Evolutionary conservation across 2,888 invertebrate species (phyloP).

Genomic region (Cynaeus angustus): DNA sequence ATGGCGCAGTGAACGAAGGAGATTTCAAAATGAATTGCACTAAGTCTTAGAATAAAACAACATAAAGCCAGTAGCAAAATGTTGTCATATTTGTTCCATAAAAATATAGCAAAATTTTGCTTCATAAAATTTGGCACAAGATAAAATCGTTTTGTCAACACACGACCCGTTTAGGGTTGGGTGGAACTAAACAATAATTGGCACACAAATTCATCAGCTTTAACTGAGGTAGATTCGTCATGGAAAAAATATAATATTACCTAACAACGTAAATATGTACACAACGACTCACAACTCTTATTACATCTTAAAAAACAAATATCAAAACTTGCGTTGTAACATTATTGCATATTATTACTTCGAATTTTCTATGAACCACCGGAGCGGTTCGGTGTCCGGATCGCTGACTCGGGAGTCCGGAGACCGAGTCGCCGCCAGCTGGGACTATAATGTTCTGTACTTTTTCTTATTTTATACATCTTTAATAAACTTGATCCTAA

Average conservation of each 20-base stretch:
- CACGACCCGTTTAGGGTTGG: slow-evolving; percentile 33
- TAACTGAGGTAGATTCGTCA: slow-evolving; percentile 72
- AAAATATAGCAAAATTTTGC: slow-evolving; percentile 50
- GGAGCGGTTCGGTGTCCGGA: slow-evolving; percentile 17
- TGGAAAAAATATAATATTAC: slow-evolving; percentile 66
- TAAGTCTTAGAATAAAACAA: slow-evolving; percentile 54
- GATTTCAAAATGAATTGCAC: slow-evolving; percentile 50
- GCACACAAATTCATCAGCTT: slow-evolving; percentile 62
- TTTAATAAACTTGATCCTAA: slow-evolving; percentile 65
- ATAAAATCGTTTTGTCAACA: slow-evolving; percentile 42
- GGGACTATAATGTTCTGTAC: slow-evolving; percentile 46
- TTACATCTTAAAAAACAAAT: slow-evolving; percentile 66
- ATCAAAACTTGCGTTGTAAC: slow-evolving; percentile 71
- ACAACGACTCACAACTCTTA: slow-evolving; percentile 65
- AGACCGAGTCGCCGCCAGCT: slow-evolving; percentile 28
- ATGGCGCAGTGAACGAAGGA: slow-evolving; percentile 30
- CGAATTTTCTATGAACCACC: slow-evolving; percentile 52
- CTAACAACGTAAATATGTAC: slow-evolving; percentile 67
- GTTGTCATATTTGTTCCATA: slow-evolving; percentile 43
- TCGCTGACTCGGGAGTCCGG: slow-evolving; percentile 17
- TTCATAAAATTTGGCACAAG: slow-evolving; percentile 51
- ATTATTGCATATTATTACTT: slow-evolving; percentile 69
- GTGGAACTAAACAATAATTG: slow-evolving; percentile 58
- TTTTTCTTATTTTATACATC: slow-evolving; percentile 55
- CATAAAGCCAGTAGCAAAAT: slow-evolving; percentile 44